Evolutionary conservation across 1,140 invertebrate genomes (phyloP).

Genomic region (Brachionus sp.): DNA sequence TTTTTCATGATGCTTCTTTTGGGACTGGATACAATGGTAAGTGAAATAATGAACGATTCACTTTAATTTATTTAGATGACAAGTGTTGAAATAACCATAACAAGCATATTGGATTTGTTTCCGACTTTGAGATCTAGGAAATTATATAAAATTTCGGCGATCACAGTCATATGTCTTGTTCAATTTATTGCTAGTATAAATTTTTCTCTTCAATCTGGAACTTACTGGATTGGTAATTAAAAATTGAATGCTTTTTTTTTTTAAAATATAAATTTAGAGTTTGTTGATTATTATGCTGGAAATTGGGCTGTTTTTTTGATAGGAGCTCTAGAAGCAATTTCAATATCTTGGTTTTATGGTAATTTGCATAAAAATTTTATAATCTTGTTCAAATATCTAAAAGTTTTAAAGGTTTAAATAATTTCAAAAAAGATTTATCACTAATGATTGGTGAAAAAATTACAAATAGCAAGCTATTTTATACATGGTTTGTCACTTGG

Average conservation of each 20-base stretch:
- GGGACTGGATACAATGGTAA: conserved; percentile 49
- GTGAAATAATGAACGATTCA: background rate
- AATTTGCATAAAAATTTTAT: background rate
- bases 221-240: conserved; percentile 27
- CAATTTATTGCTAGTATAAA: conserved; percentile 67
- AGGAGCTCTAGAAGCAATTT: conserved; percentile 11
- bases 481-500: conserved; percentile 59
- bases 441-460: conserved; percentile 58
- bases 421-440: conserved; percentile 57
- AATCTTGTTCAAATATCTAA: background rate
- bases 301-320: conserved; percentile 44
- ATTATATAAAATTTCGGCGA: conserved; percentile 62
- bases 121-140: conserved; percentile 59
- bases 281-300: conserved; percentile 43
- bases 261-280: background rate
- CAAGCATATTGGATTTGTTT: conserved; percentile 68
- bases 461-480: conserved; percentile 48
- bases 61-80: conserved; percentile 65
- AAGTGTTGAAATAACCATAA: conserved; percentile 70
- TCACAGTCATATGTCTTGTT: conserved; percentile 63
- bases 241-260: background rate
- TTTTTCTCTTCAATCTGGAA: conserved; percentile 51
- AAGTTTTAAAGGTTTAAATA: conserved; percentile 49
- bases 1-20: conserved; percentile 48
- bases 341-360: conserved; percentile 48